Conservation (phyloP, 2,113 vertebrate species). For the Actinemys pallida region DNA sequence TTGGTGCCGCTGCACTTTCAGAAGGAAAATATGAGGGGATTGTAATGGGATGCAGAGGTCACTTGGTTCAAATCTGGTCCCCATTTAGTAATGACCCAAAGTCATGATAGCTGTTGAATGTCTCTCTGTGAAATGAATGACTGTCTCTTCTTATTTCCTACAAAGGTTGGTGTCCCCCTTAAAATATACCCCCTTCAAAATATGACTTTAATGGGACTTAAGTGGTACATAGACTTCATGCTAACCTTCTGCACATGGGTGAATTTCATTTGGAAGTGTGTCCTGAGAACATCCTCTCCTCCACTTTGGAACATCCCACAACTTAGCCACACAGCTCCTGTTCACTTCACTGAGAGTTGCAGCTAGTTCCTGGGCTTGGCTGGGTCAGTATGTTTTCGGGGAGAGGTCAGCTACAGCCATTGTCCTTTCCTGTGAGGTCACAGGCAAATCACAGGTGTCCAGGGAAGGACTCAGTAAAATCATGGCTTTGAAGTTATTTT, state of each 20-base stretch:
- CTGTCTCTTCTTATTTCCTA: background rate
- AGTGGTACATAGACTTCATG: background rate
- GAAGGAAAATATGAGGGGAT: background rate
- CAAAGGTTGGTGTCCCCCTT: background rate
- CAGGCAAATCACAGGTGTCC: background rate
- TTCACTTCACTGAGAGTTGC: background rate
- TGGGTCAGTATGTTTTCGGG: background rate
- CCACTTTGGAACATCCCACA: fast-evolving
- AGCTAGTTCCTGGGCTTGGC: background rate
- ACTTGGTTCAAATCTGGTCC: background rate
- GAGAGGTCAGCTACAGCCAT: background rate
- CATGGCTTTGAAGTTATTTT: background rate
- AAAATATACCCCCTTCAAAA: background rate
- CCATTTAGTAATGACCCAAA: background rate
- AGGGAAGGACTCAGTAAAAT: background rate
- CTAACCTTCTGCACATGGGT: background rate
- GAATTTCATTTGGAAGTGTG: background rate
- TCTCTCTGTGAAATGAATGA: background rate
- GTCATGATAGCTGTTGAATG: background rate
- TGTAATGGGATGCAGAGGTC: background rate
- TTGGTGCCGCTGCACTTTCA: background rate
- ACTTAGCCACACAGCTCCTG: fast-evolving
- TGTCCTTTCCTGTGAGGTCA: background rate
- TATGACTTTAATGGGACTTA: background rate
- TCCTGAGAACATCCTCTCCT: background rate